Conservation (phyloP, 1,140 invertebrate species). For the Diprion similis region DNA sequence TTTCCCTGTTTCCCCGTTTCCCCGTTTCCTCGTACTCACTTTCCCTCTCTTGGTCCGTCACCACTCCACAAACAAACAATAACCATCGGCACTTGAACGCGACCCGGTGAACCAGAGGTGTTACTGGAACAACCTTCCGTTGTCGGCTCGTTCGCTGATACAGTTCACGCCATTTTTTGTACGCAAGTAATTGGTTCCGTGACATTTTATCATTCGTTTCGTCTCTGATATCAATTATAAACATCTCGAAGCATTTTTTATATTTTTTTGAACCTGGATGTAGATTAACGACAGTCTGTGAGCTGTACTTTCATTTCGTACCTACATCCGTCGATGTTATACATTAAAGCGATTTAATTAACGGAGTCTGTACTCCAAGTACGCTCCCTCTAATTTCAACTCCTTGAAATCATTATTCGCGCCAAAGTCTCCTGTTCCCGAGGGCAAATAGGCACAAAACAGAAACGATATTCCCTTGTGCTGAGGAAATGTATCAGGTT, state of each 20-base stretch:
- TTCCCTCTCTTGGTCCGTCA: background rate
- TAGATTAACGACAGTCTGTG: too few relatives aligned
- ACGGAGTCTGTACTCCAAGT: background rate
- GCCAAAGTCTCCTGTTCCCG: background rate
- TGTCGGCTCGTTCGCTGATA: background rate
- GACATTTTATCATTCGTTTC: too few relatives aligned
- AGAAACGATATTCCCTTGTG: background rate
- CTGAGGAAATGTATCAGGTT: background rate
- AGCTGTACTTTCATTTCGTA: too few relatives aligned
- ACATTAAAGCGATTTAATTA: too few relatives aligned
- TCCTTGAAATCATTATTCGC: background rate
- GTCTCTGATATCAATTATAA: too few relatives aligned
- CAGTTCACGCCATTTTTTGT: background rate
- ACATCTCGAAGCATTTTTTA: too few relatives aligned
- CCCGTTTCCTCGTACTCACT: background rate
- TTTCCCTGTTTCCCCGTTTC: background rate
- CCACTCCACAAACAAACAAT: background rate
- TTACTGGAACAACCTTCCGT: too few relatives aligned
- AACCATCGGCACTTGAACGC: too few relatives aligned
- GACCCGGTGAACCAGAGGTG: too few relatives aligned
- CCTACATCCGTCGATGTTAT: too few relatives aligned
- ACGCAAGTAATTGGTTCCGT: background rate
- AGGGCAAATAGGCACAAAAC: background rate
- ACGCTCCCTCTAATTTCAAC: background rate
- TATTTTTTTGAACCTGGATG: too few relatives aligned